These are phyloP conservation scores for Herminia tarsipennalis DNA, from an alignment of 2,888 invertebrate species.

Conservation along the genomic window DNA sequence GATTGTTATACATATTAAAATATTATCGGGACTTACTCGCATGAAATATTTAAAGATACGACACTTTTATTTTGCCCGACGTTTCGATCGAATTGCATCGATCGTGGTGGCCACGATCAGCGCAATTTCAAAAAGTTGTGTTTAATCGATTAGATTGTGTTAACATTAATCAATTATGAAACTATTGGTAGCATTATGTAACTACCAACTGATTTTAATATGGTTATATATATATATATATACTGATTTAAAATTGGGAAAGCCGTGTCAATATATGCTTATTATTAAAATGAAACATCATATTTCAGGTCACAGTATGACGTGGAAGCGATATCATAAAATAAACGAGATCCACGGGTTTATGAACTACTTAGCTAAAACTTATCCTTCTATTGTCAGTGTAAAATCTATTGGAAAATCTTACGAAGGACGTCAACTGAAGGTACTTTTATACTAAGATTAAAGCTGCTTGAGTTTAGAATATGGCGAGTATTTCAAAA, in stretches of 20 bases:
- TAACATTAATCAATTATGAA: conserved; percentile 24
- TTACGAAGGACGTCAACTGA: conserved; percentile 90
- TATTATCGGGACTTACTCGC: no score
- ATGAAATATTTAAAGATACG: no score
- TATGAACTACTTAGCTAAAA: conserved; percentile 91
- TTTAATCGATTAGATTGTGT: conserved; percentile 29
- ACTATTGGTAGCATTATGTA: conserved; percentile 4
- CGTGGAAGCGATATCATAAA: conserved; percentile 93
- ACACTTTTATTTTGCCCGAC: no score
- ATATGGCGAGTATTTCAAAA: no score
- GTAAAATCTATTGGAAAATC: conserved; percentile 92
- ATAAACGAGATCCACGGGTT: conserved; percentile 91
- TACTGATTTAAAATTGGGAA: conserved; percentile 2
- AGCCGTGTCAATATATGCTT: conserved; percentile 9
- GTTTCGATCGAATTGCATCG: no score
- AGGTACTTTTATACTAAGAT: conserved; percentile 76
- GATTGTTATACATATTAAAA: no score
- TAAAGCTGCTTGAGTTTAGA: not conserved
- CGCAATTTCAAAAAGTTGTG: conserved; percentile 13
- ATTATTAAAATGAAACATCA: not conserved
- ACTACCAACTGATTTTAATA: conserved; percentile 9
- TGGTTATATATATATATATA: conserved; percentile 36
- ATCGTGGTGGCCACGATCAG: no score
- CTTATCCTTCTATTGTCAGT: conserved; percentile 90
- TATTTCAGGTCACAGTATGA: conserved; percentile 84